Evolutionary conservation across 2,888 invertebrate genomes (phyloP), one percentile per base, ranked within the genome.

Genomic region (Gymnocheta viridis): DNA sequence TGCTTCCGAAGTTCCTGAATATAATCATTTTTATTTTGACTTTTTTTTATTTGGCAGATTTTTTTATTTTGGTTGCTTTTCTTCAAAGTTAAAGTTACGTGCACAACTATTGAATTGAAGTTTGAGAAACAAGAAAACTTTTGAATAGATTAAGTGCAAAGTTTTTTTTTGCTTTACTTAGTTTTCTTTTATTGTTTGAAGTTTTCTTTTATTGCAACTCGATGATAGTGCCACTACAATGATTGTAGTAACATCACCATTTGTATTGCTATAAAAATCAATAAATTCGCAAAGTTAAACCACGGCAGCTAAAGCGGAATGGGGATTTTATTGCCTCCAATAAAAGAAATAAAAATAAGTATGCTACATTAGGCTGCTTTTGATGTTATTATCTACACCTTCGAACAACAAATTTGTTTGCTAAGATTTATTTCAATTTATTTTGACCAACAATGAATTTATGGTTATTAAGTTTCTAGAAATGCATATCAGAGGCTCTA

Each of bases 71-170:
- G 49, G 19, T 38, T 51, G 60, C 24, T 44, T 79, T 79, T 51
- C 54, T 80, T 58, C 19, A 76, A 76, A 79, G 76, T 62, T 82
- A 44, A 74, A 76, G 76, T 81, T 84, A 85, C 85, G 85, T 85
- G 85, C 85, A 82, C 85, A 86, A 85, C 82, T 86, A 86, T 85
- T 86, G 88, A 87, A 88, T 89, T 87, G 87, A 89, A 90, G 90
- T 90, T 90, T 90, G 89, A 88, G 88, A 90, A 90, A 89, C 87
- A 87, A 86, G 85, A 70, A 74, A 86, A 87, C 85, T 86, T 86
- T 86, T 82, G 85, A 87, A 86, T 90, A 89, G 90, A 90, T 89
- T 90, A 90, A 88, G 89, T 88, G 87, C 86, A 89, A 89, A 88
- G 89, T 90, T 88, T 89, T 89, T 85, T 86, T 88, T 87, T 22